These are phyloP conservation scores for Bovichtus diacanthus DNA, from an alignment of 2,797 vertebrate genomes.

Conservation along the genomic window DNA sequence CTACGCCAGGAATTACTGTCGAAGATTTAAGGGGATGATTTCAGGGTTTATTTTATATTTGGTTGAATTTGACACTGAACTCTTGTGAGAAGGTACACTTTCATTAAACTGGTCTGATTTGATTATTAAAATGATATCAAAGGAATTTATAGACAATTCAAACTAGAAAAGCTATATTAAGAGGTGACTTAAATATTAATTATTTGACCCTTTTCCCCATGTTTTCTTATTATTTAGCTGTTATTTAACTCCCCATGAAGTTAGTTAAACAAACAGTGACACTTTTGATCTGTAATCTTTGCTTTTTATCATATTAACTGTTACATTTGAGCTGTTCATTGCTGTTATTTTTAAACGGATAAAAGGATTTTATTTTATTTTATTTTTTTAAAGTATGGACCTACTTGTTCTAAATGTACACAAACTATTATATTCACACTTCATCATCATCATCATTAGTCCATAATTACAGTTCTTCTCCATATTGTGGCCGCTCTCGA, in stretches of 20 bases:
- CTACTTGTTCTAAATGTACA: not conserved
- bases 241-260: not conserved
- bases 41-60: too few relatives aligned
- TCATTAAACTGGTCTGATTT: not conserved
- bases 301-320: not conserved
- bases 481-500: not conserved
- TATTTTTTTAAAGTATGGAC: not conserved
- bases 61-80: too few relatives aligned
- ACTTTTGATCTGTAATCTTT: not conserved
- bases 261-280: not conserved
- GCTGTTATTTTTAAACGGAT: not conserved
- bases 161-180: not conserved
- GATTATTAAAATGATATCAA: not conserved
- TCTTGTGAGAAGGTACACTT: not conserved
- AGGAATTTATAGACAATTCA: not conserved
- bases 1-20: too few relatives aligned
- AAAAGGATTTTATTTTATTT: too few relatives aligned
- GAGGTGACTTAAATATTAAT: too few relatives aligned
- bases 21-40: too few relatives aligned
- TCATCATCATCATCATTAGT: conserved; percentile 33
- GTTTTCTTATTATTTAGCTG: not conserved
- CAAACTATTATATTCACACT: conserved; percentile 18
- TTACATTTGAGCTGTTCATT: not conserved
- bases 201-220: not conserved
- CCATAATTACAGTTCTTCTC: conserved; percentile 20